Evolutionary conservation across 1,140 invertebrate species (phyloP).

Genomic region (Meloidogyne exigua): DNA sequence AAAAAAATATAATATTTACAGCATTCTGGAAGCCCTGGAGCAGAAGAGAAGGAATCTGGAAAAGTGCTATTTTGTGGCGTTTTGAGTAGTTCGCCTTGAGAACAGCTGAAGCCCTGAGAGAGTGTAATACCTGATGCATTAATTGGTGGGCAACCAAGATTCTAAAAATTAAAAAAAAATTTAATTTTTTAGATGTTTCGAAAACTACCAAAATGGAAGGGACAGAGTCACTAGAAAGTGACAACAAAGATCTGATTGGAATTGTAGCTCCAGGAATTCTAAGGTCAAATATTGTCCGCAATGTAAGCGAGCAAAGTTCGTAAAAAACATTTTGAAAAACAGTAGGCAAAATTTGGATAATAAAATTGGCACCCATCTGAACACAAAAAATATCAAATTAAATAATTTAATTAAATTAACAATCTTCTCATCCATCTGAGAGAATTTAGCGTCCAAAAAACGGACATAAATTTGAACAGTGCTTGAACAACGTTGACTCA

Average conservation of each 20-base stretch:
- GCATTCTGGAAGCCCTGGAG: constrained; percentile 77
- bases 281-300: constrained; percentile 87
- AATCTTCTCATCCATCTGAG: constrained; percentile 61
- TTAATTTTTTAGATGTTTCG: too few relatives aligned
- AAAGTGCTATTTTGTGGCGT: constrained; percentile 23
- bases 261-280: constrained; percentile 85
- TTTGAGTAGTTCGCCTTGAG: constrained; percentile 85
- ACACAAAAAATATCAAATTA: constrained; percentile 24
- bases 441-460: constrained; percentile 80
- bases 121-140: constrained; percentile 81
- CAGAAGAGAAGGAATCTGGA: constrained; percentile 8
- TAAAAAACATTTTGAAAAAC: constrained; percentile 84
- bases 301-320: constrained; percentile 86
- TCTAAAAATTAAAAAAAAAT: constrained; percentile 24
- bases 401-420: constrained; percentile 8
- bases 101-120: constrained; percentile 83
- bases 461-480: constrained; percentile 79
- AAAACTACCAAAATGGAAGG: not conserved
- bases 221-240: constrained; percentile 67
- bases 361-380: constrained; percentile 73
- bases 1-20: constrained; percentile 68
- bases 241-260: constrained; percentile 82
- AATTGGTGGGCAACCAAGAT: constrained; percentile 84
- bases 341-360: constrained; percentile 80
- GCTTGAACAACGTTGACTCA: constrained; percentile 86